These are phyloP conservation scores for Aplodontia rufa DNA, from an alignment of 2,113 vertebrate genomes.

Conservation along the genomic window DNA sequence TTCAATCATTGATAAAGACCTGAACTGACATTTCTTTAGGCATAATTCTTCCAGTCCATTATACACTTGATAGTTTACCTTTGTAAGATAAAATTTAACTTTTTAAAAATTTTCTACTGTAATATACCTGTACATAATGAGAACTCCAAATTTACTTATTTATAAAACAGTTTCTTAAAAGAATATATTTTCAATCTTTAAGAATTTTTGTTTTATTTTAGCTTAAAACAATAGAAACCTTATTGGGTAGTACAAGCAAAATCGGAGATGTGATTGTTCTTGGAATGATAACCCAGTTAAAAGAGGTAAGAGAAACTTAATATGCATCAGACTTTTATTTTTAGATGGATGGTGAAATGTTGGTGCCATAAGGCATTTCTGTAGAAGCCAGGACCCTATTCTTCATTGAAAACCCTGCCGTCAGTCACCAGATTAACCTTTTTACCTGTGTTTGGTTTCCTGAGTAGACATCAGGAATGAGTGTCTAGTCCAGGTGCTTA, in stretches of 20 bases:
- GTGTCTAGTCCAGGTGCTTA: background rate
- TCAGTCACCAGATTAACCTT: background rate
- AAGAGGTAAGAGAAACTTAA: constrained; percentile 89
- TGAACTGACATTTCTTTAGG: background rate
- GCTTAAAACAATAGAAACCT: constrained; percentile 94
- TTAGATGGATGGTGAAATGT: background rate
- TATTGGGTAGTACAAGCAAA: constrained; percentile 92
- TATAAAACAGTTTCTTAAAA: constrained; percentile 26
- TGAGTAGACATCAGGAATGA: background rate
- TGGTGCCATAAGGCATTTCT: background rate
- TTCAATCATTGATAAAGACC: background rate
- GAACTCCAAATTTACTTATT: background rate
- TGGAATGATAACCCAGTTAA: constrained; percentile 97
- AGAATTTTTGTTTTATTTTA: constrained; percentile 81
- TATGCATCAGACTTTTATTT: background rate
- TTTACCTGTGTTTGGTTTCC: background rate
- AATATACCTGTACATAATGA: background rate
- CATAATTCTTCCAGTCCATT: background rate
- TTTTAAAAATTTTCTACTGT: constrained; percentile 6
- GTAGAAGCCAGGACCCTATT: background rate
- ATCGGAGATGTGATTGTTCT: constrained; percentile 96
- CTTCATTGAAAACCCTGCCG: background rate
- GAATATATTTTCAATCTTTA: background rate
- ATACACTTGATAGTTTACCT: background rate
- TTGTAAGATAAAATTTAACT: constrained; percentile 37